Conservation (phyloP, 1,140 invertebrate genomes). For the Oncopeltus fasciatus region DNA sequence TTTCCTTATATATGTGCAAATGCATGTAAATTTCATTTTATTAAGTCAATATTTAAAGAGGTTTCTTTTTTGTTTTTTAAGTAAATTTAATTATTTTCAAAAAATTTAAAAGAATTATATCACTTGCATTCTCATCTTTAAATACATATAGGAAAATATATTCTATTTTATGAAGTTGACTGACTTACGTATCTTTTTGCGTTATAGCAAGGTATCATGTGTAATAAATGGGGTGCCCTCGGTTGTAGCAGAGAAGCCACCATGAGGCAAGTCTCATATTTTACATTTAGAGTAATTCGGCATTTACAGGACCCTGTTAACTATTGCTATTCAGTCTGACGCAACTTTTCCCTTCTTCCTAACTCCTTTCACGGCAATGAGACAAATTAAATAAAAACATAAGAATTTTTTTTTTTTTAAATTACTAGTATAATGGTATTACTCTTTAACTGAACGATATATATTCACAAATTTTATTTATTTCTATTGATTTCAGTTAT, state of each 20-base stretch:
- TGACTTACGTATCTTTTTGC: slow-evolving; percentile 19
- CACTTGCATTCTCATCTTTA: background rate
- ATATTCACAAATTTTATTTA: too few relatives aligned
- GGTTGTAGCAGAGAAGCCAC: slow-evolving; percentile 12
- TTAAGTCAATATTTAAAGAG: background rate
- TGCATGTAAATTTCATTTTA: background rate
- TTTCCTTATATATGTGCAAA: background rate
- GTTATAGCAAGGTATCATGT: slow-evolving; percentile 35
- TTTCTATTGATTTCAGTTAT: too few relatives aligned
- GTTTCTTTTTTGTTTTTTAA: background rate
- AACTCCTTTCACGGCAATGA: too few relatives aligned
- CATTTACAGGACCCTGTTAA: slow-evolving; percentile 14
- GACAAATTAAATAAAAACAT: too few relatives aligned
- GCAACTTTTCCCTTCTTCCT: background rate
- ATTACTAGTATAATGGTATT: too few relatives aligned
- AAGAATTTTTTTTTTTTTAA: too few relatives aligned
- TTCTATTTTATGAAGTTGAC: slow-evolving; percentile 18
- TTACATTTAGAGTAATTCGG: slow-evolving; percentile 12
- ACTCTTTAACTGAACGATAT: too few relatives aligned
- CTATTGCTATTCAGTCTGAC: slow-evolving; percentile 14
- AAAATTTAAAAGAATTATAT: background rate
- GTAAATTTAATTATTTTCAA: background rate
- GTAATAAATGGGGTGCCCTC: slow-evolving; percentile 20
- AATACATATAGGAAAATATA: slow-evolving; percentile 1
- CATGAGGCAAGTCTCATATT: slow-evolving; percentile 19